Evolutionary conservation across 2,888 invertebrate genomes (phyloP), one percentile per base, ranked within the genome.

Genomic region (Athalia cordata): DNA sequence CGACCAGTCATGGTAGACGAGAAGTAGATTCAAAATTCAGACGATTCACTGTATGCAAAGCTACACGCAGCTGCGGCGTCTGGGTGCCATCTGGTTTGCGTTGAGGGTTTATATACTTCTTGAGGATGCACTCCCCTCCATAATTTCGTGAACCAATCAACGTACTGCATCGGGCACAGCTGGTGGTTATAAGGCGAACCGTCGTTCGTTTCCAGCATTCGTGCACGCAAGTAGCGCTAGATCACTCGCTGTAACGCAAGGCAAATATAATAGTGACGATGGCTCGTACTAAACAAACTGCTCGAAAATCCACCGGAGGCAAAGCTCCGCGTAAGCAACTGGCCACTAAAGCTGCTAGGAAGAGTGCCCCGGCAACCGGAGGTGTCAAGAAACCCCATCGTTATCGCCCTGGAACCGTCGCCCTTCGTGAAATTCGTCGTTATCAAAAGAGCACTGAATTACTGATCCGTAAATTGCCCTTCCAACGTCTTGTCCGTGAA

Each of bases 281-380:
- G 95, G 95, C 95, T 83, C 94, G 95, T 86, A 95, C 95, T 5
- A 95, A 95, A 90, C 95, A 95, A 84, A 95, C 94, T 1, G 94
- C 94, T 45, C 92, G 94, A 82, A 95, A 95, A 85, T 94, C 94
- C 0, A 95, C 94, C 61, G 94, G 94, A 85, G 94, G 94, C 9
- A 95, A 94, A 87, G 94, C 95, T 47, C 94, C 94, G 0, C 90
- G 95, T 77, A 95, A 95, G 86, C 94, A 94, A 85, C 87, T 95
- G 81, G 94, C 94, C 0, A 94, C 94, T 1, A 95, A 95, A 89
- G 94, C 94, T 0, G 94, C 94, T 1, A 91, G 94, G 82, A 94
- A 94, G 88, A 93, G 93, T 84, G 94, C 94, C 2, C 94, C 94
- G 62, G 93, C 94, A 0, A 94, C 94, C 0, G 94, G 94, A 57